A percentile compares a stretch with the other conserved stretches of the same genome.
These are phyloP conservation scores for Chelmon rostratus DNA, from an alignment of 2,797 vertebrate species.

Conservation along the genomic window DNA sequence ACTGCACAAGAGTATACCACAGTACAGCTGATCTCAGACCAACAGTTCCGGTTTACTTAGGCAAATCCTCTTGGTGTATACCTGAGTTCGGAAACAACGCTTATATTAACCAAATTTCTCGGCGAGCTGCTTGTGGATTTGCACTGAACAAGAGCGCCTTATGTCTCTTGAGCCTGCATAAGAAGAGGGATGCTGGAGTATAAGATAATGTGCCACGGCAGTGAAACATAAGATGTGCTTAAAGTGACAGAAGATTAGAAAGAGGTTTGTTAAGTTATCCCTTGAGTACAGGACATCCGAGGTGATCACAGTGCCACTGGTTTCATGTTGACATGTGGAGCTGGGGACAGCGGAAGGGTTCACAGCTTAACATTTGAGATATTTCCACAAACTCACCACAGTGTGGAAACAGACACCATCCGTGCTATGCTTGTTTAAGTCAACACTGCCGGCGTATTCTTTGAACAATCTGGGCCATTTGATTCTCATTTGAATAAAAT, in stretches of 20 bases:
- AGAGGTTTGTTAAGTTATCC: not conserved
- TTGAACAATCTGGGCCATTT: slow-evolving; percentile 84
- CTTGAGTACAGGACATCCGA: slow-evolving; percentile 1
- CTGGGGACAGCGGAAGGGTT: slow-evolving; percentile 18
- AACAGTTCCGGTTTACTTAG: not conserved
- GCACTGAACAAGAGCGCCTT: not conserved
- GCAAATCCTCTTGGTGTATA: not conserved
- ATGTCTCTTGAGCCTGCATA: not conserved
- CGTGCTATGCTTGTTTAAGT: slow-evolving; percentile 61
- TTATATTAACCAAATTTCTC: not conserved
- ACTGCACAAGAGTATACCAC: not conserved
- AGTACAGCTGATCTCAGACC: not conserved
- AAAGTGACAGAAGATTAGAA: not conserved
- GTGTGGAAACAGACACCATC: slow-evolving; percentile 65
- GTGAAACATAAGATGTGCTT: not conserved
- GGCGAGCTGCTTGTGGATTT: not conserved
- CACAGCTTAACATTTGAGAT: slow-evolving; percentile 40
- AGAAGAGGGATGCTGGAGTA: not conserved
- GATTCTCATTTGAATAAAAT: slow-evolving; percentile 87
- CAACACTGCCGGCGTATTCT: slow-evolving; percentile 73
- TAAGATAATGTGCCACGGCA: not conserved
- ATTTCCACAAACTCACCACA: slow-evolving; percentile 45
- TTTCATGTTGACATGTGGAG: slow-evolving; percentile 37
- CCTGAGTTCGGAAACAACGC: not conserved
- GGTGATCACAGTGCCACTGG: slow-evolving; percentile 2